Evolutionary conservation across 2,113 vertebrate species (phyloP).

Genomic region (Globicephala melas): DNA sequence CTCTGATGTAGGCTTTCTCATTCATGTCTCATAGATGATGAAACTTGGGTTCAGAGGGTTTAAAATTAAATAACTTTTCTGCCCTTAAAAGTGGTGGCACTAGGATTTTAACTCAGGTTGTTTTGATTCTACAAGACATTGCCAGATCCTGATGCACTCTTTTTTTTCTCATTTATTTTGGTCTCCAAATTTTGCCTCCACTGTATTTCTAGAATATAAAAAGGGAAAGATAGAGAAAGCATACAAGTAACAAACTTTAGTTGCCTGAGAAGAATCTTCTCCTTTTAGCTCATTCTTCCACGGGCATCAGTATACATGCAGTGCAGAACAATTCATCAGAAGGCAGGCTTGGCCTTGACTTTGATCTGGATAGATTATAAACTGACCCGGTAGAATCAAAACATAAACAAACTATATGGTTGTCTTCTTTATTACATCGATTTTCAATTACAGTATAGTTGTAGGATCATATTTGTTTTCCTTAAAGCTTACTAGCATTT

Average conservation of each 20-base stretch:
- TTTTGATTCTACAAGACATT: neutral
- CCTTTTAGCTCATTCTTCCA: neutral
- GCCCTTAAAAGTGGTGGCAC: neutral
- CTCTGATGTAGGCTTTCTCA: neutral
- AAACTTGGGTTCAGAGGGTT: neutral
- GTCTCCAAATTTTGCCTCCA: neutral
- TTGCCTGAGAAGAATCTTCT: neutral
- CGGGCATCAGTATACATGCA: neutral
- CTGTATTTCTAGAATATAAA: constrained; percentile 28
- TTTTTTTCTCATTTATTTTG: neutral
- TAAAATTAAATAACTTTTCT: neutral
- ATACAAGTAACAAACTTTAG: neutral
- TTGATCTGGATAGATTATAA: neutral
- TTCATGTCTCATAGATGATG: neutral
- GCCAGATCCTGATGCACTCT: neutral
- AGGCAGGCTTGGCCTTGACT: neutral
- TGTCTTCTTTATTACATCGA: constrained; percentile 23
- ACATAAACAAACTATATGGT: constrained; percentile 24
- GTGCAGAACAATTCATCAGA: neutral
- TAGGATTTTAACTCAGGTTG: neutral
- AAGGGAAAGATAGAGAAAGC: neutral
- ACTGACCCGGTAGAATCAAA: neutral
- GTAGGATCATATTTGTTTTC: constrained; percentile 39
- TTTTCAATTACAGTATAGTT: constrained; percentile 54
- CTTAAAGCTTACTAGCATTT: constrained; percentile 64